These are phyloP conservation scores for Saxicola maurus DNA, from an alignment of 2,797 vertebrate species.

Conservation along the genomic window DNA sequence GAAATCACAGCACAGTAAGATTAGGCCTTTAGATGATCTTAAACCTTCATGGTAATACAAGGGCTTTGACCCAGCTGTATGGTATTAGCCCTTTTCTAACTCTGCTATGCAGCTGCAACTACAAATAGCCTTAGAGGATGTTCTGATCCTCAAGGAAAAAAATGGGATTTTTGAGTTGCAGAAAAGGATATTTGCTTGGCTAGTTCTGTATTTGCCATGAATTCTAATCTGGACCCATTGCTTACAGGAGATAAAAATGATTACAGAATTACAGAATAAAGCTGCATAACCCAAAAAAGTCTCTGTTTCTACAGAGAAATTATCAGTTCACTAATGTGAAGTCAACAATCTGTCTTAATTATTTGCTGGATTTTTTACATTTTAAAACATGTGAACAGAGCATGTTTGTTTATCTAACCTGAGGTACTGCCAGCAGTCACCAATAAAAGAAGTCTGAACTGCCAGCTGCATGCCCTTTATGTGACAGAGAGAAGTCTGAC, in stretches of 20 bases:
- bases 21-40: not conserved
- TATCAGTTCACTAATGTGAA: not conserved
- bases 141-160: not conserved
- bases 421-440: not conserved
- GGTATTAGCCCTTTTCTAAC: not conserved
- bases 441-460: not conserved
- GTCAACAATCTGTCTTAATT: not conserved
- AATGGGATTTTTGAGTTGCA: not conserved
- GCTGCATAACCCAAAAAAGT: not conserved
- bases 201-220: not conserved
- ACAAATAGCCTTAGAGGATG: not conserved
- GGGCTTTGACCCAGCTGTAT: not conserved
- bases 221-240: not conserved
- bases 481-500: not conserved
- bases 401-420: not conserved
- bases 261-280: conserved; percentile 33
- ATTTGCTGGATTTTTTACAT: not conserved
- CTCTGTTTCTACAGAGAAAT: conserved; percentile 17
- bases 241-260: conserved; percentile 6
- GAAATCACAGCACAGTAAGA: not conserved
- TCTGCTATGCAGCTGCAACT: not conserved
- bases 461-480: not conserved
- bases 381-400: not conserved
- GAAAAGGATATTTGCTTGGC: conserved; percentile 6
- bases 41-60: not conserved